Conservation (phyloP, 2,113 vertebrate species). For the Ptilonorhynchus violaceus region DNA sequence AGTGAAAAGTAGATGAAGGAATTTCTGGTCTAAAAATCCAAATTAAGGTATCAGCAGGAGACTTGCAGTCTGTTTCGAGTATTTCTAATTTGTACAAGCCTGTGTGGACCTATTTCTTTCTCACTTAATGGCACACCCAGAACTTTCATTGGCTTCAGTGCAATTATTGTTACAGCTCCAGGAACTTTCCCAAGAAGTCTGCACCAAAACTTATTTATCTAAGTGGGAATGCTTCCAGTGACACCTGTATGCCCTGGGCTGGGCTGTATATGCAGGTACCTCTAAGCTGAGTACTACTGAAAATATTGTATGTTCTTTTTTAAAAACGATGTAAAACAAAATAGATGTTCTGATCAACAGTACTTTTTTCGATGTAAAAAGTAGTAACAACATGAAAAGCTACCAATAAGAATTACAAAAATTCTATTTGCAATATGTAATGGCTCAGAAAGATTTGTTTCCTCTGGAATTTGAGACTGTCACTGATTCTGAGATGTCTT, state of each 20-base stretch:
- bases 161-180: neutral
- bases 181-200: neutral
- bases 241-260: neutral
- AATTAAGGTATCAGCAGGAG: conserved; percentile 12
- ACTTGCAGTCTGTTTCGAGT: neutral
- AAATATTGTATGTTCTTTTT: neutral
- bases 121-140: neutral
- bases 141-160: neutral
- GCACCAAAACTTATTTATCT: neutral
- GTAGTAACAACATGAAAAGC: neutral
- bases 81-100: conserved; percentile 1
- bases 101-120: neutral
- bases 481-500: neutral
- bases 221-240: neutral
- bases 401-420: neutral
- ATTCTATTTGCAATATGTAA: neutral
- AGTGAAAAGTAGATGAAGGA: neutral
- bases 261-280: neutral
- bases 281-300: neutral
- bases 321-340: neutral
- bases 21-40: conserved; percentile 14
- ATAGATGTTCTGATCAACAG: neutral
- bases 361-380: neutral
- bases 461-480: neutral
- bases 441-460: neutral